A percentile compares a stretch with the other conserved stretches of the same genome.
Evolutionary conservation across 2,113 vertebrate species (phyloP).

Genomic region (Anguilla japonica): DNA sequence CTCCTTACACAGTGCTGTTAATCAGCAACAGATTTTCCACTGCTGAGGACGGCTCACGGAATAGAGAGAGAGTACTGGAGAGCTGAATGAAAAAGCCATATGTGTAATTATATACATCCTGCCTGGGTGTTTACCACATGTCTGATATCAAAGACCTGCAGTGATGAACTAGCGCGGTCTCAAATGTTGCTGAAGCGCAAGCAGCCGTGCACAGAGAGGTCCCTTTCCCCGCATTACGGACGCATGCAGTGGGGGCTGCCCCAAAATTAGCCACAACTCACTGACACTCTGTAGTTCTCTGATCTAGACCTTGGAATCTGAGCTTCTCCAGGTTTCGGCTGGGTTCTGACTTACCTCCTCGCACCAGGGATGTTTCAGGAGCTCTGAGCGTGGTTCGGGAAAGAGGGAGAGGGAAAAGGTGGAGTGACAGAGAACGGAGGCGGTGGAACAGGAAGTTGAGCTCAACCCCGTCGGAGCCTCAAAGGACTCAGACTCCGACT

Average conservation of each 20-base stretch:
- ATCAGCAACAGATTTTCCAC: neutral
- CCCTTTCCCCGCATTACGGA: neutral
- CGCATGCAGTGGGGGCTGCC: neutral
- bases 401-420: conserved; percentile 35
- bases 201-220: conserved; percentile 25
- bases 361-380: neutral
- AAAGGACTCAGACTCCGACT: neutral
- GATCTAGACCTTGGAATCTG: neutral
- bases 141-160: conserved; percentile 28
- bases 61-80: neutral
- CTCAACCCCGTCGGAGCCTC: neutral
- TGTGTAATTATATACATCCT: neutral
- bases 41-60: neutral
- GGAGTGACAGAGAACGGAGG: conserved; percentile 14
- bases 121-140: neutral
- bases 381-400: conserved; percentile 2
- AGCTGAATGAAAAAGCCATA: neutral
- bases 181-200: conserved; percentile 13
- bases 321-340: neutral
- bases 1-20: neutral
- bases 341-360: conserved; percentile 10
- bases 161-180: neutral
- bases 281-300: no score
- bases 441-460: conserved; percentile 17
- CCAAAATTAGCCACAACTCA: neutral